Conservation (phyloP, 2,113 vertebrate species). For the Coreoperca whiteheadi region DNA sequence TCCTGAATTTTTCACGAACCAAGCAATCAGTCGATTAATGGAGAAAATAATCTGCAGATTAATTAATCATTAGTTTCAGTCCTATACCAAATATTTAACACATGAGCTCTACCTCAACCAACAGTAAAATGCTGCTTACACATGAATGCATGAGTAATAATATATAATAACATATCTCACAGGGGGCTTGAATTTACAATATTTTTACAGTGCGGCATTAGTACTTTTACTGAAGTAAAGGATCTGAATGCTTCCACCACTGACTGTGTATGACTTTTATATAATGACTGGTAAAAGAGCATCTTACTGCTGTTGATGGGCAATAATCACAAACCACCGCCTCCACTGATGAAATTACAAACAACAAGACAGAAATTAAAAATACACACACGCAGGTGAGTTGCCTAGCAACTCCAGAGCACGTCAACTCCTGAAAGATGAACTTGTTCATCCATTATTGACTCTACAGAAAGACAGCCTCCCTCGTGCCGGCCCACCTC, state of each 20-base stretch:
- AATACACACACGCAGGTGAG: neutral
- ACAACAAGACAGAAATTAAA: slow-evolving; percentile 11
- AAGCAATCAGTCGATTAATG: neutral
- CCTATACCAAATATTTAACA: neutral
- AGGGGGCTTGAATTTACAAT: neutral
- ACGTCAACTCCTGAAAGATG: slow-evolving; percentile 25
- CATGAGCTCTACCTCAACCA: neutral
- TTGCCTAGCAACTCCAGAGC: slow-evolving; percentile 68
- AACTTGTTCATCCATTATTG: slow-evolving; percentile 68
- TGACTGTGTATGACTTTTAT: neutral
- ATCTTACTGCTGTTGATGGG: neutral
- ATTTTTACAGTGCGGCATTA: neutral
- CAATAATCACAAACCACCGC: neutral
- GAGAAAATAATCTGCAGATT: neutral
- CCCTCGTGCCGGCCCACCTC: neutral
- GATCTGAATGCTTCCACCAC: neutral
- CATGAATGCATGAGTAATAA: neutral
- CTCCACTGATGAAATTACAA: neutral
- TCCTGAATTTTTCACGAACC: neutral
- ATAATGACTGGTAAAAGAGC: neutral
- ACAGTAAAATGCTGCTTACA: neutral
- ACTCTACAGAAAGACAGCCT: slow-evolving; percentile 26
- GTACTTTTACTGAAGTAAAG: neutral
- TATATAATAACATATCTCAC: neutral
- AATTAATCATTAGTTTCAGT: neutral